Conservation (phyloP, 2,888 invertebrate species). For the Pseudococcus longispinus region DNA sequence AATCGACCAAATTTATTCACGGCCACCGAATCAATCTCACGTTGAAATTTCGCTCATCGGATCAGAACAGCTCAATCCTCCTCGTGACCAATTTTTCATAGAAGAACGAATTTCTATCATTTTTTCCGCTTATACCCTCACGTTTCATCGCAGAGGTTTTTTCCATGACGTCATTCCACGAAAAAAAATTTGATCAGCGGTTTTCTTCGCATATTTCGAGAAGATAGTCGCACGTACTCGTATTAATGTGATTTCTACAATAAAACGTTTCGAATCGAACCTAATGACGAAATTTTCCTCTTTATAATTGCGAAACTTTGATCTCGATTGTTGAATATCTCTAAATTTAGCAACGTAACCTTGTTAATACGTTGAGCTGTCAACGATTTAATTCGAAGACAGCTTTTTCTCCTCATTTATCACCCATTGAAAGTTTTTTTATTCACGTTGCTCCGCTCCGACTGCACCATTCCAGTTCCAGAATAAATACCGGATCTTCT, state of each 20-base stretch:
- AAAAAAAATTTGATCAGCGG: neutral
- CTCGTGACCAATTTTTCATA: no score
- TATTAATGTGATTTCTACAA: neutral
- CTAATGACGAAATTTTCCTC: neutral
- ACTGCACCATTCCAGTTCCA: neutral
- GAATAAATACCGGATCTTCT: neutral
- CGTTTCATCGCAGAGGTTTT: neutral
- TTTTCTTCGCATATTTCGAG: neutral
- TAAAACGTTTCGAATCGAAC: neutral
- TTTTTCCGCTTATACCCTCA: neutral
- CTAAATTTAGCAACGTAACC: conserved; percentile 7
- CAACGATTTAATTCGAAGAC: neutral
- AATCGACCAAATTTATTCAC: no score
- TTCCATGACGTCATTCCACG: neutral
- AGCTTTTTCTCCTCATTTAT: neutral
- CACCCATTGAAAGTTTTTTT: neutral
- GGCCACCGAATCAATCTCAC: no score
- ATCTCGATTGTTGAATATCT: conserved; percentile 11
- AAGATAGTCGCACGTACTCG: no score
- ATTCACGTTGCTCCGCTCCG: no score
- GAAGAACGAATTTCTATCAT: neutral
- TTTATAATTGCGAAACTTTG: neutral
- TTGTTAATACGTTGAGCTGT: neutral
- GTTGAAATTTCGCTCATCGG: no score
- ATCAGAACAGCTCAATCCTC: no score